Conservation (phyloP, 2,888 invertebrate genomes). For the Epinotia nisella region DNA sequence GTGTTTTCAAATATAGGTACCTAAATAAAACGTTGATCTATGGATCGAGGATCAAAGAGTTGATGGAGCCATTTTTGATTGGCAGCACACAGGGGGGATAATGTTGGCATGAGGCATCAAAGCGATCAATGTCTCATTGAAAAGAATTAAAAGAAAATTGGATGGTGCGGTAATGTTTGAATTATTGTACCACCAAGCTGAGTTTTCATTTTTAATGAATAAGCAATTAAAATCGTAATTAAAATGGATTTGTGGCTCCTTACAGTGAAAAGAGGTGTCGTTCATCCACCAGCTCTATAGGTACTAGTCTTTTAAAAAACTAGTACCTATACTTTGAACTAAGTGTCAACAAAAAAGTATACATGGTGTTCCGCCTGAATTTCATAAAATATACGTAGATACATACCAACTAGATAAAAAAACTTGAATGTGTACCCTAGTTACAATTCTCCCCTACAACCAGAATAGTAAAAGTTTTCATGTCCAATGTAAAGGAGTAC, state of each 20-base stretch:
- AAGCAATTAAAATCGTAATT: too few relatives aligned
- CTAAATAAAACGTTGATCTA: conserved; percentile 56
- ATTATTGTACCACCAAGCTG: conserved; percentile 1
- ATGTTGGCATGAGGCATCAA: conserved; percentile 40
- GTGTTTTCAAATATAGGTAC: conserved; percentile 49
- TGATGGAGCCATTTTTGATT: conserved; percentile 58
- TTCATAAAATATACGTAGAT: too few relatives aligned
- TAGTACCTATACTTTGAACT: too few relatives aligned
- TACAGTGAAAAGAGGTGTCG: too few relatives aligned
- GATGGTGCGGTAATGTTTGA: conserved; percentile 33
- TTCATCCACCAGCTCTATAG: too few relatives aligned
- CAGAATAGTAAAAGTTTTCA: conserved; percentile 32
- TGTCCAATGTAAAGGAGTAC: conserved; percentile 28
- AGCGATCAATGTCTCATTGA: conserved; percentile 38
- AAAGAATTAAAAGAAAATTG: conserved; percentile 43
- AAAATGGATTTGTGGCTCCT: too few relatives aligned
- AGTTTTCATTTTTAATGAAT: too few relatives aligned
- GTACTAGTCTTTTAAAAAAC: too few relatives aligned
- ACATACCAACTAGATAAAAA: not conserved
- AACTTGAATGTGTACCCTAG: not conserved
- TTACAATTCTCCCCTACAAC: conserved; percentile 3
- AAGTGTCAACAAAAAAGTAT: too few relatives aligned
- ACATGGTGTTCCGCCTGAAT: too few relatives aligned
- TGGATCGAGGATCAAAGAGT: conserved; percentile 62
- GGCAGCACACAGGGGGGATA: conserved; percentile 51